Base-by-base conservation (phyloP, 2,888 invertebrate species). In the Hirudinaria manillensis region DNA sequence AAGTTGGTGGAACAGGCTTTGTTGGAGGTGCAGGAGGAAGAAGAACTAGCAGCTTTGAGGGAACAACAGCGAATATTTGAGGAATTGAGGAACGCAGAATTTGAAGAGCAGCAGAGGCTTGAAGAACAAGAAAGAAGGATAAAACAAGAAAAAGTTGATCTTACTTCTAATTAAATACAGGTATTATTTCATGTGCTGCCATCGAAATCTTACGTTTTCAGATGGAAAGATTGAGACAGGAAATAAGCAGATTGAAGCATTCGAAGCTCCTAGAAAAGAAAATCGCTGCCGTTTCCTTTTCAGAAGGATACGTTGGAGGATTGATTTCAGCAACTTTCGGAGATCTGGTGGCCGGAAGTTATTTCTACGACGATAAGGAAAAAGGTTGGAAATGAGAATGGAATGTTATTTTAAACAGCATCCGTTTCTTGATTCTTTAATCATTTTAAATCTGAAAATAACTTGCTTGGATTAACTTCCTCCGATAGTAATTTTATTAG, bases 1-100 rank as follows among this genome's bases (percentile, higher is more conserved):
- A 92, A 93, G 85, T 92, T 93, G 77, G 88, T 93, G 77, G 93
- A 95, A 84, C 93, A 94, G 87, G 90, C 93, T 70, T 87, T 95
- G 80, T 89, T 92, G 21, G 95, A 96, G 86, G 92, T 93, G 3
- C 73, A 73, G 29, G 73, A 73, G 29, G 73, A 73, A 32, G 73
- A 73, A 38, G 73, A 73, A 55, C n/a, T 73, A 65, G 61, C 73
- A 19, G 55, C 73, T 24, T 38, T 73, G 38, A 2, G 65, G 21
- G 55, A 73, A 45, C 73, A 73, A 34, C 73, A 73, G 32, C 61
- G 73, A 61, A 86, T 89, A 83, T 91, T 90, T 83, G 84, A 88
- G 78, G 89, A 90, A 84, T 87, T 91, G 78, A 88, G 93, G 74
- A 91, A 91, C 81, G 90, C 91, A 24, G 94, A 94, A 85, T 89